phyloP scores from a whole-genome alignment of 1,140 invertebrate species.

The Drosophila pallidifrons region DNA sequence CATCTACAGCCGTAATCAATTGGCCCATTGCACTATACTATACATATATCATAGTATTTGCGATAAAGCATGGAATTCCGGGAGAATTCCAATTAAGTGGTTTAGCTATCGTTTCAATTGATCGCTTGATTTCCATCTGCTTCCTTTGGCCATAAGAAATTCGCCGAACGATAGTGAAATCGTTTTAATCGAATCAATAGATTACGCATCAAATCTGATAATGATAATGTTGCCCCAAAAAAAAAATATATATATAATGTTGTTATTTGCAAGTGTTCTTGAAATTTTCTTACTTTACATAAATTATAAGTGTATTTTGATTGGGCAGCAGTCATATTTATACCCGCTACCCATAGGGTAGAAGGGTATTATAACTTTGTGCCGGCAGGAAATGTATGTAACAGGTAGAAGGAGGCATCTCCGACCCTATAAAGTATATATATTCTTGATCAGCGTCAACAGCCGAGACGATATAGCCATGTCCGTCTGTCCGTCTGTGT shows the following conservation, averaged over 20 bases:
- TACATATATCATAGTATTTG: neutral
- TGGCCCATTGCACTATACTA: neutral
- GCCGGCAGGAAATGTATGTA: no score
- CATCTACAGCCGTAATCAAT: constrained; percentile 2
- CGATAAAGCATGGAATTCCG: constrained; percentile 12
- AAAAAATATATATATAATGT: neutral
- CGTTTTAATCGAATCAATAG: constrained; percentile 4
- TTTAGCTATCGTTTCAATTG: constrained; percentile 1
- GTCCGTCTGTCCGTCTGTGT: no score
- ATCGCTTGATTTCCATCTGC: constrained; percentile 19
- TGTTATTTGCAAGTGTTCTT: neutral
- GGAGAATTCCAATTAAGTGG: constrained; percentile 4
- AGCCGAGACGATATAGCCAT: no score
- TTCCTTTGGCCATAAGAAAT: constrained; percentile 7
- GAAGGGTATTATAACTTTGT: no score
- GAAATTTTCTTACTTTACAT: no score
- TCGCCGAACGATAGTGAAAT: constrained; percentile 1
- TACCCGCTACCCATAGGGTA: no score
- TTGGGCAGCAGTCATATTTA: no score
- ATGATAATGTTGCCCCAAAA: neutral
- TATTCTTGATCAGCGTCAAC: no score
- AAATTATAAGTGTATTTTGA: no score
- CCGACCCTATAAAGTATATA: no score
- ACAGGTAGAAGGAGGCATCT: no score
- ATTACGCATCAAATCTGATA: neutral